These are phyloP conservation scores for Noctua fimbriata DNA, from an alignment of 2,888 invertebrate genomes.

Conservation along the genomic window DNA sequence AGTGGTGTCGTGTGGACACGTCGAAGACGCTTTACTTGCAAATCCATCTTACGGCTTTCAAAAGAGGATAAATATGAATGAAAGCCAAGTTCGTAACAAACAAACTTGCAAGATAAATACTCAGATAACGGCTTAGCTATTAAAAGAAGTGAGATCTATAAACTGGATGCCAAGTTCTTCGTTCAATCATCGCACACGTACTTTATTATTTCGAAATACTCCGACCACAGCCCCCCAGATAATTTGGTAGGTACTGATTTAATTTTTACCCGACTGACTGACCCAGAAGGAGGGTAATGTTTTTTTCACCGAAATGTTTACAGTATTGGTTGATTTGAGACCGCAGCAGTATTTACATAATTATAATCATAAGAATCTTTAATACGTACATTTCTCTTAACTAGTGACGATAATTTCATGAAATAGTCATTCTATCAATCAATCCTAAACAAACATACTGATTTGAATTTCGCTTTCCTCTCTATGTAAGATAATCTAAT, in stretches of 20 bases:
- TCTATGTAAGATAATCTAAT: background rate
- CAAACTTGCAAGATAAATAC: conserved; percentile 2
- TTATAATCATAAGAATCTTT: background rate
- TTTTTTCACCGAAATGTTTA: background rate
- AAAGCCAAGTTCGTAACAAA: background rate
- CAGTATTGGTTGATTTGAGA: background rate
- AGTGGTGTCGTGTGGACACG: conserved; percentile 33
- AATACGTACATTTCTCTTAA: background rate
- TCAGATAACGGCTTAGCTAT: background rate
- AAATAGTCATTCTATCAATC: background rate
- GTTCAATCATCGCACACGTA: background rate
- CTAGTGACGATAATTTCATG: background rate
- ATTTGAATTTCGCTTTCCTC: background rate
- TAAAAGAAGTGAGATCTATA: background rate
- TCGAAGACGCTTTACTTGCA: conserved; percentile 11
- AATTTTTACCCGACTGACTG: background rate
- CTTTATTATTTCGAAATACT: background rate
- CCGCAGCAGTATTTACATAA: background rate
- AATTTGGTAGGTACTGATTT: background rate
- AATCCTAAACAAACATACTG: background rate
- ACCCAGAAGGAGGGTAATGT: background rate
- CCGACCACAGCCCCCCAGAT: background rate
- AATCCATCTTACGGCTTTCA: conserved; percentile 18
- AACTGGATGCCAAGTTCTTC: background rate
- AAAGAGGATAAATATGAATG: background rate